Base-by-base conservation (phyloP, 2,888 invertebrate genomes). In the Oscheius myriophilus region DNA sequence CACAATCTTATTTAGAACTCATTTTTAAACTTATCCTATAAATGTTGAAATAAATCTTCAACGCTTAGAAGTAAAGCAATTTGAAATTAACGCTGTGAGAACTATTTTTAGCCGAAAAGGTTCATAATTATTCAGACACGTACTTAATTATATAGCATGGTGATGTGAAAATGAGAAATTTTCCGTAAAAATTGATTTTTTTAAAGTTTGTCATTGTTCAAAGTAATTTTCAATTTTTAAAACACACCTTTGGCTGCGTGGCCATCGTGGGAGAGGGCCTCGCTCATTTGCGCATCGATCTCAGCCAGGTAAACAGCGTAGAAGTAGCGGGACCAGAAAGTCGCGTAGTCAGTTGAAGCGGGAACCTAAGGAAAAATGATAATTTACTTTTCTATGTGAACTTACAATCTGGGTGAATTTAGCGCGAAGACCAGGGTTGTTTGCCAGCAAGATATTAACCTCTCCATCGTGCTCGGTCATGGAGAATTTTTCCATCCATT, bases 281-380 rank as follows among this genome's bases (percentile, higher is more conserved):
- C 63, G 66, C 73, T 75, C 70, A 76, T 71, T 59, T 80, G 78
- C 45, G 81, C 80, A 33, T 82, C 82, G 66, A 81, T 63, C 62
- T 84, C 84, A 41, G 82, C 79, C 21, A 81, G 53, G 42, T 78
- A 75, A 42, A 78, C 91, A 84, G 92, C 91, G 89, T 92, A 93
- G 83, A 93, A 90, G 87, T 93, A 93, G 58, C 93, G 90, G 86
- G 92, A 91, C 93, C 93, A 93, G 87, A 93, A 93, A 72, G 91
- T 90, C 23, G 91, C 90, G 82, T 92, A 91, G 1, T 91, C 89
- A 18, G 93, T 86, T 43, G 86, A 80, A 12, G 87, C 80, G 14
- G 89, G 89, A 41, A 89, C 92, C 89, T 90, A 74, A 26, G 74
- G 73, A 67, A 26, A 54, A 64, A 65, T 12, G 12, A 41, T 18